These are phyloP conservation scores for Typhlomys cinereus DNA, from an alignment of 2,113 vertebrate genomes.

Conservation along the genomic window DNA sequence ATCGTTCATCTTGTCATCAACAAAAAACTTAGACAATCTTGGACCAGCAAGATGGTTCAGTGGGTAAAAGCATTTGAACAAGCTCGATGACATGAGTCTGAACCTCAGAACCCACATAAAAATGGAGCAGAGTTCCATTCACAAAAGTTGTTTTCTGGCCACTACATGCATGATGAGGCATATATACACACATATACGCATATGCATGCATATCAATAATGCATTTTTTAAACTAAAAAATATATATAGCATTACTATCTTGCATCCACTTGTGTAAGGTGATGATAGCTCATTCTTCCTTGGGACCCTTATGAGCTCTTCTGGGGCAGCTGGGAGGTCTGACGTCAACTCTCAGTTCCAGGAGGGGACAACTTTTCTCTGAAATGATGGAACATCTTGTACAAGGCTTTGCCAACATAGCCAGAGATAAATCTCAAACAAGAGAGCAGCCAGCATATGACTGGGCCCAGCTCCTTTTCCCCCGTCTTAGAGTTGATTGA, in stretches of 20 bases:
- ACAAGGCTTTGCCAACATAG: neutral
- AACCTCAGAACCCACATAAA: too few relatives aligned
- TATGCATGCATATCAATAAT: too few relatives aligned
- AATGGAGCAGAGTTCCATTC: too few relatives aligned
- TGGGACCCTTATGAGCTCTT: neutral
- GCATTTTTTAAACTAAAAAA: too few relatives aligned
- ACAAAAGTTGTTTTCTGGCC: too few relatives aligned
- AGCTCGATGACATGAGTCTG: too few relatives aligned
- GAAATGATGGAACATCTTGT: neutral
- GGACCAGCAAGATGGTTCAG: too few relatives aligned
- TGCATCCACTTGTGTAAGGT: neutral
- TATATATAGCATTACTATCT: neutral
- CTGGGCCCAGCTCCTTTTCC: neutral
- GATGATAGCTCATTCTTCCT: neutral
- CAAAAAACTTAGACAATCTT: too few relatives aligned
- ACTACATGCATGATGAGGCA: too few relatives aligned
- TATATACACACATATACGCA: too few relatives aligned
- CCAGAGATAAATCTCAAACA: neutral
- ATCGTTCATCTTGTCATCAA: neutral
- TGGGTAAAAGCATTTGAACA: too few relatives aligned
- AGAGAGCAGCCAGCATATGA: neutral
- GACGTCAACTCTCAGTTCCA: neutral
- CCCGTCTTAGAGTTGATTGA: neutral
- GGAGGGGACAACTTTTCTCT: neutral
- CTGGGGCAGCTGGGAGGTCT: neutral